Evolutionary conservation across 2,797 vertebrate species (phyloP).

Genomic region (Pygocentrus nattereri): DNA sequence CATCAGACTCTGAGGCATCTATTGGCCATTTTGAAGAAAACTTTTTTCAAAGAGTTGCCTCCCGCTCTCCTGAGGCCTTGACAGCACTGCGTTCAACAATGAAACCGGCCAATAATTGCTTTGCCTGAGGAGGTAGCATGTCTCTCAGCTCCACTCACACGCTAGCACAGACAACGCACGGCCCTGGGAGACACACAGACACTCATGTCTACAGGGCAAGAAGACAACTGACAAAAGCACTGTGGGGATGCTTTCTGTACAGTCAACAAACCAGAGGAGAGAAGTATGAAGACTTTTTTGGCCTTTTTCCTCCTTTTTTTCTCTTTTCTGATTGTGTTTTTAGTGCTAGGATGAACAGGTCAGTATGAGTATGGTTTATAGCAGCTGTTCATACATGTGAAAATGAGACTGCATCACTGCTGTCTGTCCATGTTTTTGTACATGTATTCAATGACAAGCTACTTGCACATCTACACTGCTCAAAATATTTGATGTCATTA

Average conservation of each 20-base stretch:
- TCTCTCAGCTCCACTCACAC: slow-evolving; percentile 67
- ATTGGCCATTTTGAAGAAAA: slow-evolving; percentile 37
- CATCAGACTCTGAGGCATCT: slow-evolving; percentile 35
- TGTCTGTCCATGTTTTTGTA: background rate
- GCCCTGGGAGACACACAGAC: slow-evolving; percentile 60
- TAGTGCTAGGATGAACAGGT: background rate
- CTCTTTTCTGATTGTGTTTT: slow-evolving; percentile 29
- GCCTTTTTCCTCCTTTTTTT: background rate
- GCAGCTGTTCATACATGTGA: background rate
- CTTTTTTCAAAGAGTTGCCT: slow-evolving; percentile 41
- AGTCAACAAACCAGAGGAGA: slow-evolving; percentile 39
- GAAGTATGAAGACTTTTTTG: background rate
- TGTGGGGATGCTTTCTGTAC: slow-evolving; percentile 27
- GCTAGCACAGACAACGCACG: slow-evolving; percentile 59
- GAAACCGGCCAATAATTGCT: slow-evolving; percentile 76
- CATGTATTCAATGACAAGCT: background rate
- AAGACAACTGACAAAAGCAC: slow-evolving; percentile 55
- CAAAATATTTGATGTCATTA: slow-evolving; percentile 2
- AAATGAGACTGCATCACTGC: background rate
- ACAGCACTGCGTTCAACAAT: slow-evolving; percentile 70
- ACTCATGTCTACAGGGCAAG: slow-evolving; percentile 54
- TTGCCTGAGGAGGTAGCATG: slow-evolving; percentile 71
- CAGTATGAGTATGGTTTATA: too few relatives aligned
- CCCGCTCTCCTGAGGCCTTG: slow-evolving; percentile 49
- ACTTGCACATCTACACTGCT: background rate